A percentile compares a stretch with the other conserved stretches of the same genome.
phyloP scores from a whole-genome alignment of 2,888 invertebrate genomes.

The Hypsopygia costalis region DNA sequence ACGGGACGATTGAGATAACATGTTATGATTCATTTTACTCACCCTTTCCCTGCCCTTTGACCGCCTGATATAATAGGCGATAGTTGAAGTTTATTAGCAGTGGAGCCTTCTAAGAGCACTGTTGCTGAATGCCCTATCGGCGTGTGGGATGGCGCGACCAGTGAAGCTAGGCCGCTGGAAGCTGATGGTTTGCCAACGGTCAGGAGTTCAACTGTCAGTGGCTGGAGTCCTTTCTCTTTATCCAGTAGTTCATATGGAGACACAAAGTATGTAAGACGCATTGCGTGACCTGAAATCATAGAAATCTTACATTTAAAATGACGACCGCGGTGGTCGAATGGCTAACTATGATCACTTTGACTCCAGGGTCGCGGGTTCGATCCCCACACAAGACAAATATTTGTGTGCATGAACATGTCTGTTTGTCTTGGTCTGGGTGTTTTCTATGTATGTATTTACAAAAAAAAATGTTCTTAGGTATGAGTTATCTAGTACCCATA shows the following conservation, averaged over 20 bases:
- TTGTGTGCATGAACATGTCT: too few relatives aligned
- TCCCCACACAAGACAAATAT: too few relatives aligned
- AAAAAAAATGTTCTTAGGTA: too few relatives aligned
- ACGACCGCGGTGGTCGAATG: too few relatives aligned
- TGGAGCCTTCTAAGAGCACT: conserved; percentile 93
- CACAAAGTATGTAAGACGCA: conserved; percentile 96
- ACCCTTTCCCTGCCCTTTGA: conserved; percentile 88
- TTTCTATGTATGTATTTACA: too few relatives aligned
- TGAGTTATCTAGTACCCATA: too few relatives aligned
- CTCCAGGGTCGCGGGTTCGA: too few relatives aligned
- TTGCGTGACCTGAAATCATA: conserved; percentile 86
- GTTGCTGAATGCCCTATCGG: conserved; percentile 93
- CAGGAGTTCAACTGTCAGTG: conserved; percentile 88
- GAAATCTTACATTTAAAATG: too few relatives aligned
- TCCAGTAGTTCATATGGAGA: conserved; percentile 95
- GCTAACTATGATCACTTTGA: too few relatives aligned
- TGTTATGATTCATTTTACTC: conserved; percentile 21
- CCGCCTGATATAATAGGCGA: conserved; percentile 85
- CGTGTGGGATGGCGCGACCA: conserved; percentile 71
- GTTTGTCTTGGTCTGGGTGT: too few relatives aligned
- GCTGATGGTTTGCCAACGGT: conserved; percentile 65
- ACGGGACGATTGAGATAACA: too few relatives aligned
- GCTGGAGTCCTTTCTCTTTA: conserved; percentile 86
- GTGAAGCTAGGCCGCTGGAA: conserved; percentile 53
- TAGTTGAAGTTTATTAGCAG: conserved; percentile 90